phyloP scores from a whole-genome alignment of 92 coral and sea anemone genomes.

The Blastomussa wellsi region DNA sequence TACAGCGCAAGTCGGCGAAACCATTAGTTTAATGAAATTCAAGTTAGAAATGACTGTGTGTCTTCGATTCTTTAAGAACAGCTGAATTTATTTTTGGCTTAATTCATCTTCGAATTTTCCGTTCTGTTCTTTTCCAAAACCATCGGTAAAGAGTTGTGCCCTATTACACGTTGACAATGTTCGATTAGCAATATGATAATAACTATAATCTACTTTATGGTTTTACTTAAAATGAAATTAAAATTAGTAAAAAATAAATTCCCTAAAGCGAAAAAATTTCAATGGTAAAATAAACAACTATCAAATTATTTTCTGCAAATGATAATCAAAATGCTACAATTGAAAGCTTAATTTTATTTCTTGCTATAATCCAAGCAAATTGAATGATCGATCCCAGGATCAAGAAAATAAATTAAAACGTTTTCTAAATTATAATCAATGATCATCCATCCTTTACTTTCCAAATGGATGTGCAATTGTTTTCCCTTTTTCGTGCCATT shows the following conservation, averaged over 20 bases:
- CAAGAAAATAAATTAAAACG: too few species aligned
- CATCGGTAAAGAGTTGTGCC: background rate
- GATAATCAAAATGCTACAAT: too few species aligned
- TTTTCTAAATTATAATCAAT: too few species aligned
- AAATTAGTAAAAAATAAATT: background rate
- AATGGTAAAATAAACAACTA: background rate
- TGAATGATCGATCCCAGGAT: background rate
- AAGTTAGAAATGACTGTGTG: background rate
- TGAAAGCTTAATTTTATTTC: too few species aligned
- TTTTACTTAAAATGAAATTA: background rate
- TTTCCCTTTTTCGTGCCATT: background rate
- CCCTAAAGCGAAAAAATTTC: background rate
- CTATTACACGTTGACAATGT: background rate
- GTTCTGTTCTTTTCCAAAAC: background rate
- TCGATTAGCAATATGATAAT: background rate
- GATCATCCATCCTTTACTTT: too few species aligned
- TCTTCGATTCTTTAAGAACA: background rate
- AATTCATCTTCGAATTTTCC: background rate
- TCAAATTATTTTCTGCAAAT: too few species aligned
- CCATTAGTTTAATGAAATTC: background rate
- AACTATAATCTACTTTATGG: background rate
- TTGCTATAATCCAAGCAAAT: too few species aligned
- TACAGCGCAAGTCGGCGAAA: too few species aligned
- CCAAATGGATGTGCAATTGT: background rate
- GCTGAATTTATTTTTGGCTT: background rate